A percentile compares a stretch with the other conserved stretches of the same genome.
phyloP scores from a whole-genome alignment of 2,113 vertebrate genomes.

The Phasianus colchicus region DNA sequence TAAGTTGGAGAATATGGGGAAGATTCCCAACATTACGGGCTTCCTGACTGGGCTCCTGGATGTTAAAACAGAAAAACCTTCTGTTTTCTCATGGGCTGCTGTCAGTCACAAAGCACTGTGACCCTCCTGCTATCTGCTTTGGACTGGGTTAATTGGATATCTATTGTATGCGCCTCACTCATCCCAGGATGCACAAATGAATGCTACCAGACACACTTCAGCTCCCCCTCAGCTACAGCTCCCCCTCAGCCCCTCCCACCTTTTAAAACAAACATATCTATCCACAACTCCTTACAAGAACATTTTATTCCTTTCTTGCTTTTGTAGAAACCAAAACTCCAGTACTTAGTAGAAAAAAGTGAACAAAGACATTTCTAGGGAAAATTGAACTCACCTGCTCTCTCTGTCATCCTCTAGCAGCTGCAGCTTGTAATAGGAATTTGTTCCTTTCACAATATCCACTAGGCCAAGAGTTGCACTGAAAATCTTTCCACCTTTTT shows the following conservation, averaged over 20 bases:
- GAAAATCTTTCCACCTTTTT: conserved; percentile 94
- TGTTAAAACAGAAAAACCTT: neutral
- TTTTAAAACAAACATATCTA: neutral
- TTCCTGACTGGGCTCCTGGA: neutral
- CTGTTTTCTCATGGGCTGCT: neutral
- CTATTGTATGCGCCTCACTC: rapidly evolving
- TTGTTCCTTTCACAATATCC: conserved; percentile 94
- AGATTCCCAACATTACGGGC: neutral
- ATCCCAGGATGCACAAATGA: neutral
- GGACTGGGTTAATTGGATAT: neutral
- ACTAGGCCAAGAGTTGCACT: conserved; percentile 95
- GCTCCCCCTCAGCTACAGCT: neutral
- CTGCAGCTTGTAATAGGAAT: conserved; percentile 98
- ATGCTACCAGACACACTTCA: neutral
- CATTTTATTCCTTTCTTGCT: neutral
- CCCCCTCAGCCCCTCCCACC: no score
- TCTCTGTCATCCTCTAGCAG: conserved; percentile 94
- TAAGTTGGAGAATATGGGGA: neutral
- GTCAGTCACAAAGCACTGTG: neutral
- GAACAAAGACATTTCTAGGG: neutral
- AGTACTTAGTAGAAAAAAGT: neutral
- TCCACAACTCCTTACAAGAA: neutral
- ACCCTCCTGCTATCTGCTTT: neutral
- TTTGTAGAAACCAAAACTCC: neutral
- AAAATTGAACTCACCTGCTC: conserved; percentile 81